Base-by-base conservation (phyloP, 2,797 vertebrate species). In the Lophotriccus pileatus region DNA sequence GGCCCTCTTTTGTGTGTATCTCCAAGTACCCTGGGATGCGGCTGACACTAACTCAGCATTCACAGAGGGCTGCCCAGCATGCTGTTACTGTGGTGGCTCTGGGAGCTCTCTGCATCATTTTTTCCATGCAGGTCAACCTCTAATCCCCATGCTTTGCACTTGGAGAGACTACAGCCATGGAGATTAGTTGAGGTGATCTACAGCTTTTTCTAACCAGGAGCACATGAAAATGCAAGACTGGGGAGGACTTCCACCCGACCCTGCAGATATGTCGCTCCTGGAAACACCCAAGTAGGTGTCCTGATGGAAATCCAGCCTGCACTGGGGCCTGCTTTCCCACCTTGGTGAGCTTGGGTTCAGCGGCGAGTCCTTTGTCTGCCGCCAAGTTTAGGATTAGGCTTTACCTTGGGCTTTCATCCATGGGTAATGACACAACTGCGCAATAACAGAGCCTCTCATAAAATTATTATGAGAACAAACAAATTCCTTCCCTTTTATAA, bases 361-460 rank as follows among this genome's bases (percentile, higher is more conserved):
- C 0, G 0, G 34, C 0, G 0, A 86, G 84, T 39, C 52, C 81
- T 82, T 50, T 0, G 0, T 62, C 50, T 4, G 1, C 44, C 0
- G 1, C 39, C 1, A 16, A 36, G 37, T 46, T 84, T 36, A 34
- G 88, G 47, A 67, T 66, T 18, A 49, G 68, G 60, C 52, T 92
- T 93, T 76, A 66, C 27, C 49, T 81, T 60, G 78, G 80, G 77
- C 50, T 92, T 90, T 90, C 52, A 46, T 82, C 84, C 88, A 32
- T 4, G 8, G 63, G 76, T 89, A 89, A 47, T 36, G 83, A 92
- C 56, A 73, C 32, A 41, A 62, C 59, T 70, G 12, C 0, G 2
- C 24, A 89, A 9, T 43, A 92, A 89, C 83, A 84, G 34, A 85
- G 60, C 49, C 7, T 46, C 89, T 95, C 86, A 72, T 92, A 85